Evolutionary conservation across 2,113 vertebrate genomes (phyloP).

Genomic region (Entosphenus tridentatus): DNA sequence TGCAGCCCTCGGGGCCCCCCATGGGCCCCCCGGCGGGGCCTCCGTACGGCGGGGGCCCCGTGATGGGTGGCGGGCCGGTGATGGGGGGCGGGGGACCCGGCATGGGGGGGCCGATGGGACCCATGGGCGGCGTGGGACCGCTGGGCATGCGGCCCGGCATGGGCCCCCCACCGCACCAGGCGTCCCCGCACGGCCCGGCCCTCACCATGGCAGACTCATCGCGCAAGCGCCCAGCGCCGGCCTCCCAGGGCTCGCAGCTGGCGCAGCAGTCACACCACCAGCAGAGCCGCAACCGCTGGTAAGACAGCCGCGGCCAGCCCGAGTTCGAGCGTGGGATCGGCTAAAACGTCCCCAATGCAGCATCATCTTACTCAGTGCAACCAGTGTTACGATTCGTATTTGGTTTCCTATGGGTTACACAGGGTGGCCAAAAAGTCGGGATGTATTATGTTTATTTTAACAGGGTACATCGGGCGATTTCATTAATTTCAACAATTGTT

Average conservation of each 20-base stretch:
- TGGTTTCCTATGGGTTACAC: no score
- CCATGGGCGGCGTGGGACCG: background rate
- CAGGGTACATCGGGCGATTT: no score
- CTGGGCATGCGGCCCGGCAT: slow-evolving; percentile 1
- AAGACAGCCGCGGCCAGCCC: background rate
- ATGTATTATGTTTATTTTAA: no score
- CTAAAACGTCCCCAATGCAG: no score
- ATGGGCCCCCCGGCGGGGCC: background rate
- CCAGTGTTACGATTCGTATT: no score
- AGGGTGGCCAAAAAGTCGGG: no score
- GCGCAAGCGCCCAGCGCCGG: background rate
- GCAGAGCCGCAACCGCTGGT: slow-evolving; percentile 5
- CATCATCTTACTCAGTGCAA: no score
- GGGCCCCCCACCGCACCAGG: background rate
- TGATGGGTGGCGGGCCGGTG: no score
- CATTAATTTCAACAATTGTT: no score
- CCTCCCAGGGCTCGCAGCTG: background rate
- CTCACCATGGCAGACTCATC: background rate
- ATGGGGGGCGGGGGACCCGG: no score
- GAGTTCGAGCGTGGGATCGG: no score
- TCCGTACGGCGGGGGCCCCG: background rate
- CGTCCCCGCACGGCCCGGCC: background rate
- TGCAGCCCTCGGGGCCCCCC: slow-evolving; percentile 4
- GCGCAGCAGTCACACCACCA: slow-evolving; percentile 4
- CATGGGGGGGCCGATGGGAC: no score